Base-by-base conservation (phyloP, 2,888 invertebrate genomes). In the Atherix ibis region DNA sequence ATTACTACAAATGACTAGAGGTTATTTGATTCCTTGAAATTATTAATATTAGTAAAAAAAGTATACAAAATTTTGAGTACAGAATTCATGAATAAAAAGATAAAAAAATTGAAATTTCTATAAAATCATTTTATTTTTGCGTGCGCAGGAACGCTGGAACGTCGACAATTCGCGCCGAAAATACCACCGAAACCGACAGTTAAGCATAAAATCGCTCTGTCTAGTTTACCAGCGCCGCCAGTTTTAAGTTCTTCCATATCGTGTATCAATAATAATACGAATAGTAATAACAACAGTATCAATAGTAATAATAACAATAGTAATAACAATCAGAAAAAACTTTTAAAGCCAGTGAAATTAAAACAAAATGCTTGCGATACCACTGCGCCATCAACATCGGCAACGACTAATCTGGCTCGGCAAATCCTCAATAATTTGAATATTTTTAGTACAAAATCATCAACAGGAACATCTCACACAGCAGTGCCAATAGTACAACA, bases 341-440 rank as follows among this genome's bases (percentile, higher is more conserved):
- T 24, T 35, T 19, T 25, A 28, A 51, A 58, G 16, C 54, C 59
- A 2, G 16, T 36, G 28, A 59, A 63, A 45, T 39, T 39, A 49
- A 44, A 46, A 44, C 34, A 43, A 38, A 31, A 42, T 13, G 36
- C 51, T 24, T 60, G 62, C 42, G 55, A 50, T 52, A 17, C 30
- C 10, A 17, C 30, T 10, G 58, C 52, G 46, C 59, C 25, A 64
- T 67, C 36, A 64, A 64, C 31, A 63, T 36, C 31, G 12, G 65
- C 18, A 56, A 72, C 47, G 3, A 67, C 71, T 10, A 76, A 76
- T 52, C 70, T 84, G 28, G 80, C 79, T 3, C 64, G 82, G 19
- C 79, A 82, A 48, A 81, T 85, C 49, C 62, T 84, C 40, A 81
- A 77, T 53, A 83, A 81, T 54, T 63, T 82, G 24, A 83, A 84